Evolutionary conservation across 2,113 vertebrate species (phyloP), one percentile per base, ranked within the genome.

Genomic region (Notothenia rossii): DNA sequence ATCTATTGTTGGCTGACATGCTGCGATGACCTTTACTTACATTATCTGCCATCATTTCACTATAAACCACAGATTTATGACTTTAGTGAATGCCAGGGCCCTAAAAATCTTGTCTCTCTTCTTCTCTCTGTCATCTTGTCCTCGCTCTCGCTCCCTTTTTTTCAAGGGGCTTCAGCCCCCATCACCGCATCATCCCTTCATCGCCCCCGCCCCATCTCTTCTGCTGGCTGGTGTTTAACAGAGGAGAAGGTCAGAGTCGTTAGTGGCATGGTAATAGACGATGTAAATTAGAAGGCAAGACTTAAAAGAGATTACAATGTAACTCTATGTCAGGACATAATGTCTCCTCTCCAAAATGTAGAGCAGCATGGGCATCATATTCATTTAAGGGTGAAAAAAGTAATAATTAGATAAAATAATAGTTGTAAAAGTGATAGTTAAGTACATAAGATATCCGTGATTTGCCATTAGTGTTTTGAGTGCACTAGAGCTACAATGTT

Each of bases 1-100:
- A 93, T 93, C 84, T 91, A 87, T 88, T 78, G 86, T 74, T 86
- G 72, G 80, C 85, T 86, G 89, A 90, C 85, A 85, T 59, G 82
- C 82, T 72, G 82, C 69, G 51, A 76, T 91, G 92, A 93, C 92
- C 91, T 94, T 92, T 91, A 88, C 92, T 91, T 91, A 90, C 90
- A 90, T 91, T 91, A 93, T 89, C 91, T 81, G 82, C 86, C 89
- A 89, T 92, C 85, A 89, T 91, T 90, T 91, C 85, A 83, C 91
- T 82, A 93, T 94, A 93, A 94, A 91, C 18, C 81, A 45, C 79
- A 90, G 90, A 94, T 92, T 94, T 91, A 94, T 72, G 75, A 85
- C 83, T 86, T 77, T 46, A 79, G 81, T 87, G 88, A 94, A 94
- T 94, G 91, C 90, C 91, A 93, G 69, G 66, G 77, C 79, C 61